phyloP scores from a whole-genome alignment of 2,797 vertebrate genomes.

The Pangasius macronema region DNA sequence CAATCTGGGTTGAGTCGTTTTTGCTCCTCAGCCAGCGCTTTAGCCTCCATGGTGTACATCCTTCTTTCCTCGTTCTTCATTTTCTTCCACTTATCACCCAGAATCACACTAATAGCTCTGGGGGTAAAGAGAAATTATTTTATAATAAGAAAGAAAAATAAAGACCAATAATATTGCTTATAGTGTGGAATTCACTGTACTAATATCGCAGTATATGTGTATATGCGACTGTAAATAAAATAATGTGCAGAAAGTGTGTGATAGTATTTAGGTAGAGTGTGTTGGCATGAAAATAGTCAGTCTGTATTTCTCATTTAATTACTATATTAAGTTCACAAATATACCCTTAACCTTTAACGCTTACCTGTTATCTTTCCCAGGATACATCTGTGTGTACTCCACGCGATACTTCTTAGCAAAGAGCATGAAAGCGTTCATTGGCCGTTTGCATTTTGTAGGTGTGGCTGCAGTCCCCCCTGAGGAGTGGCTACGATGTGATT shows the following conservation, averaged over 20 bases:
- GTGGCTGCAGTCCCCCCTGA: constrained; percentile 90
- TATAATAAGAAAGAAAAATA: neutral
- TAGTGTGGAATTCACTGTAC: neutral
- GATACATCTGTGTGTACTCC: constrained; percentile 99
- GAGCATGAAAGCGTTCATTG: constrained; percentile 99
- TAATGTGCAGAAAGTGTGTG: neutral
- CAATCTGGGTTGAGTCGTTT: constrained; percentile 98
- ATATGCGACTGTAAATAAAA: neutral
- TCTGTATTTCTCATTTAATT: neutral
- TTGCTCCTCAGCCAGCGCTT: constrained; percentile 98
- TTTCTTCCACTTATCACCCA: constrained; percentile 99
- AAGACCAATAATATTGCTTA: neutral
- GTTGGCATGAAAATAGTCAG: neutral
- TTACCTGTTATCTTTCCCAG: constrained; percentile 99
- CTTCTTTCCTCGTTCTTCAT: constrained; percentile 98
- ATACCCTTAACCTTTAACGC: neutral
- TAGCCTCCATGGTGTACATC: constrained; percentile 98
- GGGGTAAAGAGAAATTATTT: constrained; percentile 33
- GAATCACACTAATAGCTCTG: constrained; percentile 99
- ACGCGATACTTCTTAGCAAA: constrained; percentile 99
- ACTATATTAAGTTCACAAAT: neutral
- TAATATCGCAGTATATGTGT: neutral
- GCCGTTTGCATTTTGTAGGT: constrained; percentile 98
- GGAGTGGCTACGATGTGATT: constrained; percentile 86
- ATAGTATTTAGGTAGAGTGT: neutral